Evolutionary conservation across 2,113 vertebrate genomes (phyloP), one percentile per base, ranked within the genome.

Genomic region (Sceloporus tristichus): DNA sequence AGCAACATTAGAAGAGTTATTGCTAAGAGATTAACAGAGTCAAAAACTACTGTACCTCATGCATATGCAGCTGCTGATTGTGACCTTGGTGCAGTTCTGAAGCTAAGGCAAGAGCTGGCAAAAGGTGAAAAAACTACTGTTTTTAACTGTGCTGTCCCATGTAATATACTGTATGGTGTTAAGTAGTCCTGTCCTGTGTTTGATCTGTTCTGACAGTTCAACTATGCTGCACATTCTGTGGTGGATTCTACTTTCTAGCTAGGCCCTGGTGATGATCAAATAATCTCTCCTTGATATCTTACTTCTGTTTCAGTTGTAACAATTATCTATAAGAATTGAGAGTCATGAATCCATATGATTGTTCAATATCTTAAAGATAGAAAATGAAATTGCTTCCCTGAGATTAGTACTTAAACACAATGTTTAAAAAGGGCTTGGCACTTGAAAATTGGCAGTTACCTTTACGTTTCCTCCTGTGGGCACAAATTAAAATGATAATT

Each of bases 21-120:
- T 89, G 99, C 98, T 90, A 98, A 99, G 94, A 97, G 98, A 89
- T 95, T 99, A 90, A 98, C 97, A 4, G 98, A 99, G 85, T 99
- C 99, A 48, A 99, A 99, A 96, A 97, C 96, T 86, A 99, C 98
- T 78, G 97, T 99, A 93, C 98, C 98, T 91, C 99, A 99, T 54
- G 96, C 98, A 0, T 99, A 99, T 74, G 98, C 98, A 88, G 97
- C 97, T 42, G 95, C 98, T 14, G 97, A 98, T 96, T 99, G 98
- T 95, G 97, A 98, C 90, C 95, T 99, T 90, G 98, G 96, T 80
- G 98, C 98, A 4, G 94, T 99, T 94, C 95, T 98, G 95, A 95
- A 97, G 91, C 96, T 98, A 85, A 97, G 98, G 90, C 96, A 97
- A 93, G 94, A 98, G 77, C 88, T 99, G 82, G 97, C 98, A 92